phyloP scores from a whole-genome alignment of 1,140 invertebrate genomes.

The Trichomalopsis sarcophagae region DNA sequence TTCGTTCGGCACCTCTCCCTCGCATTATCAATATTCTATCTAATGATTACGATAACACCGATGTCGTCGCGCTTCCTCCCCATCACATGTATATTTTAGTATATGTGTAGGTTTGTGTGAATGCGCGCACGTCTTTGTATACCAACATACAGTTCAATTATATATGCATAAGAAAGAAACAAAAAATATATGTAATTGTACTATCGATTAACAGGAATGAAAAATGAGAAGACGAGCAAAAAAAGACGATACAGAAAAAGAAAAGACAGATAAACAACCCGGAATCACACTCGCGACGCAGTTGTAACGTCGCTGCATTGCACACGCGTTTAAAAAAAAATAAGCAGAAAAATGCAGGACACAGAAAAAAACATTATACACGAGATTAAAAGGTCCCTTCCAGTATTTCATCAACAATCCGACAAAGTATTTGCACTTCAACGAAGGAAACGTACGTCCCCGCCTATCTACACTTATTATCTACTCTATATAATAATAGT shows the following conservation, averaged over 20 bases:
- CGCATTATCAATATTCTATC: constrained; percentile 27
- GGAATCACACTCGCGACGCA: not conserved
- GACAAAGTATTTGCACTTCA: constrained; percentile 31
- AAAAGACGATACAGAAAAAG: constrained; percentile 4
- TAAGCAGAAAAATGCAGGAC: constrained; percentile 14
- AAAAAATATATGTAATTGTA: constrained; percentile 38
- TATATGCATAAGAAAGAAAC: not conserved
- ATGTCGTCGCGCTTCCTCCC: constrained; percentile 3
- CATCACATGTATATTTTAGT: not conserved
- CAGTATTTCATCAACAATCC: constrained; percentile 23
- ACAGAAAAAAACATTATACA: not conserved
- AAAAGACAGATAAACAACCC: constrained; percentile 28
- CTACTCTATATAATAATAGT: not conserved
- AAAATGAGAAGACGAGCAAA: constrained; percentile 33
- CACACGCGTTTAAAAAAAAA: not conserved
- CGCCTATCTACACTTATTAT: constrained; percentile 38
- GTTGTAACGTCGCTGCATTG: not conserved
- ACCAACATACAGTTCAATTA: not conserved
- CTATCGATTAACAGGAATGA: constrained; percentile 49
- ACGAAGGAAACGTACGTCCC: constrained; percentile 5
- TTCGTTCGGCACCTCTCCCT: constrained; percentile 20
- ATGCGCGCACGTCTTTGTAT: not conserved
- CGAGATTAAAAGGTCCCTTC: not conserved
- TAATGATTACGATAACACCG: constrained; percentile 29
- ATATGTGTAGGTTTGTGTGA: not conserved